Base-by-base conservation (phyloP, 2,797 vertebrate species). In the Melanotaenia nigrans region DNA sequence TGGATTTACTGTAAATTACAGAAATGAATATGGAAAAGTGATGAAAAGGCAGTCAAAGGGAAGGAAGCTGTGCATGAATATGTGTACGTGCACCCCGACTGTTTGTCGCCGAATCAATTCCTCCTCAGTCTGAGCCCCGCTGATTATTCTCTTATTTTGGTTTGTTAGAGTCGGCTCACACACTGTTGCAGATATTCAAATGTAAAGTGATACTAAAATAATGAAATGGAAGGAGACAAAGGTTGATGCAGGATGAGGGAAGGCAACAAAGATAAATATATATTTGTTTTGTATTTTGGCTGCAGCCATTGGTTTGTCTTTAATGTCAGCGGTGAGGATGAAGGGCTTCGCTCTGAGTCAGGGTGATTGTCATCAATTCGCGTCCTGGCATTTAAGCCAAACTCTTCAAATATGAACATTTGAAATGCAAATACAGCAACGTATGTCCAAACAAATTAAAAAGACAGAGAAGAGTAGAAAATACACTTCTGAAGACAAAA, bases 1-100 rank as follows among this genome's bases (percentile, higher is more conserved):
- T 95, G 93, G 93, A 92, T 94, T 94, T 94, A 94, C 92, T 92
- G 93, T 95, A 94, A 94, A 94, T 95, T 93, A 93, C 89, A 92
- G 88, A 92, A 92, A 95, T 94, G 87, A 94, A 94, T 94, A 94
- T 93, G 89, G 90, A 91, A 85, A 93, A 92, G 91, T 81, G 89
- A 91, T 90, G 90, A 91, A 92, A 92, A 87, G 77, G 81, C 79
- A 67, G 75, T 8, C 25, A 61, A 75, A 68, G 53, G 75, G 71
- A 49, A 32, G 71, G 79, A 63, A 68, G 71, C 18, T 30, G 76
- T 61, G 67, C 51, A 13, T 63, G 54, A 64, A 56, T 59, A 58
- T 65, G 61, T 70, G 76, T 72, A 68, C 25, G 16, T 76, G 83
- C 69, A 72, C 71, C 63, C 70, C 61, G 35, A 87, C 75, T 80